These are phyloP conservation scores for Emmelina monodactyla DNA, from an alignment of 2,888 invertebrate species.

Conservation along the genomic window DNA sequence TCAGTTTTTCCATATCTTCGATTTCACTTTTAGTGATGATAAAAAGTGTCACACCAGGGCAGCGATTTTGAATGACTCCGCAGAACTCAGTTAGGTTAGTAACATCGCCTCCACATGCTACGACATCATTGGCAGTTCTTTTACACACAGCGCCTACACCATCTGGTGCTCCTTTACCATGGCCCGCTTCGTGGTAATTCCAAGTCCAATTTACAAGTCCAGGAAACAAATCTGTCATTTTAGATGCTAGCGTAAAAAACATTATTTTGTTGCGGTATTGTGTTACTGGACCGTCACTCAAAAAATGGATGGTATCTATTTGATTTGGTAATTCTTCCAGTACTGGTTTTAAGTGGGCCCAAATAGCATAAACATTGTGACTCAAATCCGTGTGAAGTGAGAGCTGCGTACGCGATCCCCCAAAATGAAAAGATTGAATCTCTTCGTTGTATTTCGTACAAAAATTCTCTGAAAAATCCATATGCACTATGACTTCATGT, in stretches of 20 bases:
- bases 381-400: conserved; percentile 24
- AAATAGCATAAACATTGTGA: conserved; percentile 21
- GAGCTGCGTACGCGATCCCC: conserved; percentile 22
- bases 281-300: conserved; percentile 26
- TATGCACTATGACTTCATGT: conserved; percentile 15
- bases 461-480: conserved; percentile 33
- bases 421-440: conserved; percentile 30
- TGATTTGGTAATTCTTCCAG: conserved; percentile 12
- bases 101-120: conserved; percentile 3
- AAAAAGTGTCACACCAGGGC: conserved; percentile 3
- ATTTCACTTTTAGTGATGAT: conserved; percentile 1
- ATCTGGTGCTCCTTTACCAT: conserved; percentile 23
- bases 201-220: not conserved
- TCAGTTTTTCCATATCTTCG: conserved; percentile 1
- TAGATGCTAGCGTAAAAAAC: not conserved
- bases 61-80: conserved; percentile 3
- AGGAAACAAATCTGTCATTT: not conserved
- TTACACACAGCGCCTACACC: not conserved
- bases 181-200: conserved; percentile 22
- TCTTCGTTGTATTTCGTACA: conserved; percentile 22
- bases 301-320: conserved; percentile 23
- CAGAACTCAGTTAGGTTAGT: conserved; percentile 4
- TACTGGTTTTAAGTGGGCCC: conserved; percentile 21
- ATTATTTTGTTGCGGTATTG: conserved; percentile 22
- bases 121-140: conserved; percentile 5